phyloP scores from a whole-genome alignment of 1,140 invertebrate genomes.

The Heliconius congener region DNA sequence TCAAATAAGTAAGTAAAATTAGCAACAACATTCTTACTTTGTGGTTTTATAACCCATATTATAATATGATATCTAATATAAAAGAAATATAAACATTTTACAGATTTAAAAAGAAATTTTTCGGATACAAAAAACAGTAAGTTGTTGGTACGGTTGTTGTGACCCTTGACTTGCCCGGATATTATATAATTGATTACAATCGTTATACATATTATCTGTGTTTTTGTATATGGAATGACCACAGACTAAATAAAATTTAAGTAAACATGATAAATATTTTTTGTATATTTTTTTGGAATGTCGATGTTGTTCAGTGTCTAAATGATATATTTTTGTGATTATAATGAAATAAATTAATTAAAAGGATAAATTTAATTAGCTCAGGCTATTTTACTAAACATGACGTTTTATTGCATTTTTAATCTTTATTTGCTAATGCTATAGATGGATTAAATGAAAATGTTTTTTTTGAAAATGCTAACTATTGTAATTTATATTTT shows the following conservation, averaged over 20 bases:
- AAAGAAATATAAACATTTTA: slow-evolving; percentile 21
- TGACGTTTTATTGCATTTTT: slow-evolving; percentile 8
- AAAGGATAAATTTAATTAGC: not conserved
- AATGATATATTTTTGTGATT: not conserved
- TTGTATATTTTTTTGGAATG: slow-evolving; percentile 13
- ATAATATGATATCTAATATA: not conserved
- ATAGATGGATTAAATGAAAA: not conserved
- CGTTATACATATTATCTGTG: not conserved
- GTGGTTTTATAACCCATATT: too few species aligned
- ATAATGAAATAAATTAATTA: not conserved
- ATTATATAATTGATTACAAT: not conserved
- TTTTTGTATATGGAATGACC: not conserved
- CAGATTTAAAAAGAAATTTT: slow-evolving; percentile 41
- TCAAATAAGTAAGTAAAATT: too few species aligned
- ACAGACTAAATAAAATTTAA: not conserved
- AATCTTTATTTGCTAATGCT: not conserved
- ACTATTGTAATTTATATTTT: not conserved
- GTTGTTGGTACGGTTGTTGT: slow-evolving; percentile 31
- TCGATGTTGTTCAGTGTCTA: slow-evolving; percentile 17
- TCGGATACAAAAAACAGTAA: slow-evolving; percentile 43
- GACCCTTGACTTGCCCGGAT: not conserved
- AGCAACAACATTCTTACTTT: too few species aligned
- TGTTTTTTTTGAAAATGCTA: not conserved
- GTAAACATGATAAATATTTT: not conserved
- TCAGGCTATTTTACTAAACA: not conserved